These are phyloP conservation scores for Sebastes steindachneri DNA, from an alignment of 2,797 vertebrate species.

Conservation along the genomic window DNA sequence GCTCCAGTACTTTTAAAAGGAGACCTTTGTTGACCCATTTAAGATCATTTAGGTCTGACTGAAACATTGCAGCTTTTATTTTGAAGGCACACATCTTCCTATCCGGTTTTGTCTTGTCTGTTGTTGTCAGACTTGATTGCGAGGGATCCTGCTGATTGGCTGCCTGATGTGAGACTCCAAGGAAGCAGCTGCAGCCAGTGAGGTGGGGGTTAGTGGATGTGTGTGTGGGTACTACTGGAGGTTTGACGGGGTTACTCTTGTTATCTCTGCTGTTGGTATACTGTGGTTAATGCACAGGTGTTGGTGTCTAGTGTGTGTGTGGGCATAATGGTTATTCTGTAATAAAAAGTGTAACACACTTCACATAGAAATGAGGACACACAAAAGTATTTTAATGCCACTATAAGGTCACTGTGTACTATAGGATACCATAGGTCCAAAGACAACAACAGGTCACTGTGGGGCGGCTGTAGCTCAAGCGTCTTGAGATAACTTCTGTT, in stretches of 20 bases:
- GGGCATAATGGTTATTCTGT: background rate
- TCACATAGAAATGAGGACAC: background rate
- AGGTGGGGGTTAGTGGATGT: background rate
- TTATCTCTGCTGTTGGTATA: background rate
- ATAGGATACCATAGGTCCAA: background rate
- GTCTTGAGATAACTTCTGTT: no score
- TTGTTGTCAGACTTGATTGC: conserved; percentile 31
- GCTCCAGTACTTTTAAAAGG: background rate
- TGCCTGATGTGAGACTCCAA: conserved; percentile 27
- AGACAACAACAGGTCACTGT: background rate
- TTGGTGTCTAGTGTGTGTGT: background rate
- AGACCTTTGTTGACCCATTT: background rate
- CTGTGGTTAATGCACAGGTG: conserved; percentile 28
- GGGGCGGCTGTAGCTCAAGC: no score
- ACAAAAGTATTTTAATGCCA: background rate
- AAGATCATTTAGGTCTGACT: background rate
- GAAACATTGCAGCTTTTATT: conserved; percentile 47
- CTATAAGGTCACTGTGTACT: background rate
- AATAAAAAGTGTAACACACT: background rate
- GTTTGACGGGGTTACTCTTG: background rate
- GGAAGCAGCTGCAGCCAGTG: conserved; percentile 56
- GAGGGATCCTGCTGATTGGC: conserved; percentile 42
- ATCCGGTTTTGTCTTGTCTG: background rate
- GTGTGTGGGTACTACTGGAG: background rate
- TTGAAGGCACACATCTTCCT: conserved; percentile 21